These are phyloP conservation scores for Globicephala melas DNA, from an alignment of 2,113 vertebrate species.

Conservation along the genomic window DNA sequence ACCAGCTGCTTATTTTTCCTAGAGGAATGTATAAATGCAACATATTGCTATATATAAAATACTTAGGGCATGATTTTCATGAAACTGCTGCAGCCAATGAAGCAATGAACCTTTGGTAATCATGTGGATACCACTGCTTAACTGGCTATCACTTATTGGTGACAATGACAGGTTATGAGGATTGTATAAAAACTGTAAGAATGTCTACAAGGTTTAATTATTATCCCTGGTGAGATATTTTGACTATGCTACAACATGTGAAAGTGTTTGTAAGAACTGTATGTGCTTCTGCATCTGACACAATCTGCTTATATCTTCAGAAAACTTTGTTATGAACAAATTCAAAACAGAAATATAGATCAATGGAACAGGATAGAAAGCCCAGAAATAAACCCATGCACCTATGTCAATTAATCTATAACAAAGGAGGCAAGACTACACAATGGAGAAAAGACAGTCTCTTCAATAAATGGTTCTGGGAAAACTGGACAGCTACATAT, in stretches of 20 bases:
- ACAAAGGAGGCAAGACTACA: not conserved
- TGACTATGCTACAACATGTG: not conserved
- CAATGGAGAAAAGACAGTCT: not conserved
- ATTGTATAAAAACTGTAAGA: not conserved
- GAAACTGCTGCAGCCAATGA: not conserved
- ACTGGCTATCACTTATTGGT: not conserved
- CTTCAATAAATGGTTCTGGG: not conserved
- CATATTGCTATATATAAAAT: not conserved
- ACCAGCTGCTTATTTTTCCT: not conserved
- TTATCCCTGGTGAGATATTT: not conserved
- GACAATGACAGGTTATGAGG: not conserved
- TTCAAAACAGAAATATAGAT: not conserved
- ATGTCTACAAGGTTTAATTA: not conserved
- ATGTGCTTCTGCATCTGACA: not conserved
- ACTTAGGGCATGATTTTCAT: not conserved
- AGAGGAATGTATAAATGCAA: not conserved
- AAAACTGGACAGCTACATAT: not conserved
- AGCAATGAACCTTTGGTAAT: not conserved
- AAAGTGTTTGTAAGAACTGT: not conserved
- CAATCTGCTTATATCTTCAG: not conserved
- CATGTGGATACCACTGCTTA: not conserved
- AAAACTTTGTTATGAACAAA: not conserved
- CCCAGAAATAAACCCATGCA: not conserved
- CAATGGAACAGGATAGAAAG: not conserved
- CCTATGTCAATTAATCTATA: not conserved